phyloP scores from a whole-genome alignment of 64 coral and sea anemone genomes.

The Pachyseris speciosa region DNA sequence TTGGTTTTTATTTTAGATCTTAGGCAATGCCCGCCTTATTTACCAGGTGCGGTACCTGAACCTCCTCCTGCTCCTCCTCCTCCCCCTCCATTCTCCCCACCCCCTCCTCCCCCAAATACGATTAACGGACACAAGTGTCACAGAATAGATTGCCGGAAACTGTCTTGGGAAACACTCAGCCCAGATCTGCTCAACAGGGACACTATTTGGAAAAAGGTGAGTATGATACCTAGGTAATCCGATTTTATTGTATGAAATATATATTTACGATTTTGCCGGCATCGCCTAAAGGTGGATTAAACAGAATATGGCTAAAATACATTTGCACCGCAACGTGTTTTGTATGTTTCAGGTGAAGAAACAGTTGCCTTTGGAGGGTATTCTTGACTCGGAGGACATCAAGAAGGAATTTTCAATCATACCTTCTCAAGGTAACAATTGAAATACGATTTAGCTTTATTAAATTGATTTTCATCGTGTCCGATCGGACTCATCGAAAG shows the following conservation, averaged over 20 bases:
- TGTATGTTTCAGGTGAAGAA: not conserved
- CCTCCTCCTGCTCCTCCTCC: conserved; percentile 18
- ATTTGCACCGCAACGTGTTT: not conserved
- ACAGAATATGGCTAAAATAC: too few relatives aligned
- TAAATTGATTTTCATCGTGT: too few relatives aligned
- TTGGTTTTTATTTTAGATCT: not conserved
- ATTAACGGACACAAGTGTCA: not conserved
- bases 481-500: too few relatives aligned
- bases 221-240: too few relatives aligned
- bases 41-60: not conserved
- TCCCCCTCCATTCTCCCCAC: conserved; percentile 3
- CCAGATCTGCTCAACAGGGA: not conserved
- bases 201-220: conserved; percentile 43
- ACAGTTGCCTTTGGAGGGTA: not conserved
- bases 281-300: too few relatives aligned
- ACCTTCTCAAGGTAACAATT: not conserved
- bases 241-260: not conserved
- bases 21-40: not conserved
- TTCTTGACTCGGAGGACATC: conserved; percentile 26
- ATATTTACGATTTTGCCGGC: too few relatives aligned
- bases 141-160: conserved; percentile 15
- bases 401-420: conserved; percentile 8
- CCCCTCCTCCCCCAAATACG: conserved; percentile 35
- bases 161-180: conserved; percentile 41
- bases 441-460: too few relatives aligned